A percentile compares a stretch with the other conserved stretches of the same genome.
Conservation (phyloP, 2,888 invertebrate genomes). For the Andrena trimmerana region DNA sequence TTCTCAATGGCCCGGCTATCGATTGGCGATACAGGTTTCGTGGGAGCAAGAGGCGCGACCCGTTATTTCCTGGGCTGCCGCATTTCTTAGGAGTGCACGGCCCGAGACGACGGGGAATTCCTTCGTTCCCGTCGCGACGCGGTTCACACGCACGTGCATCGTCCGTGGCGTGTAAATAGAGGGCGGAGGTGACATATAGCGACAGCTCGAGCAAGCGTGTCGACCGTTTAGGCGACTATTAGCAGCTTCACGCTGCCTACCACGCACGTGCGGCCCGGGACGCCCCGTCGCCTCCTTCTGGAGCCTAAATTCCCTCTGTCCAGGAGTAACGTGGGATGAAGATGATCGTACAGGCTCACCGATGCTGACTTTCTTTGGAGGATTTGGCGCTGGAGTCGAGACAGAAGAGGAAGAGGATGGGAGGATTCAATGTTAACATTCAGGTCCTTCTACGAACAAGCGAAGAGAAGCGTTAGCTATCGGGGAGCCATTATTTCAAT, state of each 20-base stretch:
- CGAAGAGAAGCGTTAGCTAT: too few relatives aligned
- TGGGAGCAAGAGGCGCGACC: not conserved
- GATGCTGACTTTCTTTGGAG: not conserved
- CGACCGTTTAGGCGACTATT: constrained; percentile 79
- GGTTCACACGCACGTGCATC: constrained; percentile 68
- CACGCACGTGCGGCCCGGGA: constrained; percentile 64
- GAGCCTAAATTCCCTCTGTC: not conserved
- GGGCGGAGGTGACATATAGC: constrained; percentile 76
- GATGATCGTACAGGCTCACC: not conserved
- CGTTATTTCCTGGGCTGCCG: not conserved
- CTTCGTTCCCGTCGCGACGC: constrained; percentile 47
- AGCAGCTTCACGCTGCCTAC: constrained; percentile 63
- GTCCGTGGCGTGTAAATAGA: constrained; percentile 68
- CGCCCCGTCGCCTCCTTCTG: constrained; percentile 1
- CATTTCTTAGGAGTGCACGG: not conserved
- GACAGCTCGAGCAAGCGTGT: constrained; percentile 73
- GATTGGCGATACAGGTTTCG: not conserved
- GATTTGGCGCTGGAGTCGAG: not conserved
- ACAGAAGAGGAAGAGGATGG: too few relatives aligned
- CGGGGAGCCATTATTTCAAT: too few relatives aligned
- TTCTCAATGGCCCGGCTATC: not conserved
- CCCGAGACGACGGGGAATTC: constrained; percentile 44
- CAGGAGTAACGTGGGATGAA: not conserved
- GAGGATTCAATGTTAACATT: too few relatives aligned
- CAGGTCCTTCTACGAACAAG: too few relatives aligned